Percentiles rank a stretch among this genome's conserved stretches.
phyloP scores from a whole-genome alignment of 2,113 vertebrate genomes.

The Nematolebias whitei region DNA sequence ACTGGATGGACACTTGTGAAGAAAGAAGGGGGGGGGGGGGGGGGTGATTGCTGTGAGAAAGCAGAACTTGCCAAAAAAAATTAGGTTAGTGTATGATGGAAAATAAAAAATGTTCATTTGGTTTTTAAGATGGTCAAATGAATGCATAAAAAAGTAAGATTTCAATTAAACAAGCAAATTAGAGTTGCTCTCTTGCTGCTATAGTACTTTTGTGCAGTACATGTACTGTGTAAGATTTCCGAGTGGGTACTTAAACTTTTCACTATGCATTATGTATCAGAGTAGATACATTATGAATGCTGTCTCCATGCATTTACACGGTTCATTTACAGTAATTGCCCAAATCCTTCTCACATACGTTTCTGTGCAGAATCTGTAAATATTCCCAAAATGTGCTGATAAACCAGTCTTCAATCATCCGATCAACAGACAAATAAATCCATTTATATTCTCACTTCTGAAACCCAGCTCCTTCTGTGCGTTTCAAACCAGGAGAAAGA shows the following conservation, averaged over 20 bases:
- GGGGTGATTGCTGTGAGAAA: conserved; percentile 65
- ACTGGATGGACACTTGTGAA: conserved; percentile 52
- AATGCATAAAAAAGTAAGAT: conserved; percentile 65
- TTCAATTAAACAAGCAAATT: conserved; percentile 19
- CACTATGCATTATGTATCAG: conserved; percentile 47
- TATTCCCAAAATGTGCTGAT: conserved; percentile 42
- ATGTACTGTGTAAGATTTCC: conserved; percentile 18
- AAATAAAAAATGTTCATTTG: conserved; percentile 40
- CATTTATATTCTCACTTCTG: conserved; percentile 53
- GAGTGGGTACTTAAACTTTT: conserved; percentile 31
- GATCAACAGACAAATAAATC: conserved; percentile 58
- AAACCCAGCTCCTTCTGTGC: conserved; percentile 30
- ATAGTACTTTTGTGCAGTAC: conserved; percentile 2
- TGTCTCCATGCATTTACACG: conserved; percentile 46
- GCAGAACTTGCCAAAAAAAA: conserved; percentile 37
- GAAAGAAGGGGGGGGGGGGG: conserved; percentile 7
- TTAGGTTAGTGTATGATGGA: conserved; percentile 36
- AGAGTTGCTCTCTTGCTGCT: conserved; percentile 13
- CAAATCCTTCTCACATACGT: conserved; percentile 28
- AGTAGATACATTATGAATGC: conserved; percentile 52
- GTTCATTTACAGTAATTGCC: conserved; percentile 55
- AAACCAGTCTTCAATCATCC: conserved; percentile 51
- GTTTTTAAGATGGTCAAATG: conserved; percentile 39
- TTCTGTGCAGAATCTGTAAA: conserved; percentile 11
- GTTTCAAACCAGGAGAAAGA: conserved; percentile 32